These are phyloP conservation scores for Odontesthes bonariensis DNA, from an alignment of 2,113 vertebrate species.

Conservation along the genomic window DNA sequence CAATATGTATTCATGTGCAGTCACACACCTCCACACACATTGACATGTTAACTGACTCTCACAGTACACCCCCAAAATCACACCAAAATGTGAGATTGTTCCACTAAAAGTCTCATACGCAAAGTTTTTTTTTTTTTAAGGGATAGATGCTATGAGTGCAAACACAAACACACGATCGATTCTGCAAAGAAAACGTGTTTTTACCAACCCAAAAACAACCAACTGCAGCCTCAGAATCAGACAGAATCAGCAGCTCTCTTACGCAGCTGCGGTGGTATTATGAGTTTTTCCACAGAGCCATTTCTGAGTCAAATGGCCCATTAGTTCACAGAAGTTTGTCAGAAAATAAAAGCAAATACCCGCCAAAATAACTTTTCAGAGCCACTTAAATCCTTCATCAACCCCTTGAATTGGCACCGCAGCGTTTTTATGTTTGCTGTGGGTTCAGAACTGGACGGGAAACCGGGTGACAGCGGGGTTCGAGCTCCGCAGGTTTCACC, in stretches of 20 bases:
- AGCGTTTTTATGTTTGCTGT: slow-evolving; percentile 42
- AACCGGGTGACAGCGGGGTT: slow-evolving; percentile 43
- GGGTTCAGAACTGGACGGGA: slow-evolving; percentile 55
- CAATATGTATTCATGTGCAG: slow-evolving; percentile 78
- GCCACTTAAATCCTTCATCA: slow-evolving; percentile 50
- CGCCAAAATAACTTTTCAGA: slow-evolving; percentile 43
- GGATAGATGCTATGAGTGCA: slow-evolving; percentile 12
- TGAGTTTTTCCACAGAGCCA: slow-evolving; percentile 39
- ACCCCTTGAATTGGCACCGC: slow-evolving; percentile 33
- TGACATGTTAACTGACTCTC: slow-evolving; percentile 67
- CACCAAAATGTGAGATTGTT: slow-evolving; percentile 67
- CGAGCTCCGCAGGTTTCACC: slow-evolving; percentile 52
- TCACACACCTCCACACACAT: slow-evolving; percentile 79
- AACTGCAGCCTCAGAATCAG: slow-evolving; percentile 16
- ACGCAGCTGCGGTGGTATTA: slow-evolving; percentile 36
- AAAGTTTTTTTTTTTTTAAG: slow-evolving; percentile 35
- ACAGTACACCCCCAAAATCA: slow-evolving; percentile 71
- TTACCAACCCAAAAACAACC: background rate
- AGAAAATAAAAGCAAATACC: slow-evolving; percentile 53
- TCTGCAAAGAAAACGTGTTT: background rate
- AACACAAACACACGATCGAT: slow-evolving; percentile 33
- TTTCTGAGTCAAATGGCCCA: slow-evolving; percentile 40
- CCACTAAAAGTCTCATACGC: slow-evolving; percentile 56
- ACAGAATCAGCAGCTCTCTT: background rate
- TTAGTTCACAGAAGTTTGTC: slow-evolving; percentile 44